Conservation (phyloP, 2,797 vertebrate genomes). For the Morelia viridis region DNA sequence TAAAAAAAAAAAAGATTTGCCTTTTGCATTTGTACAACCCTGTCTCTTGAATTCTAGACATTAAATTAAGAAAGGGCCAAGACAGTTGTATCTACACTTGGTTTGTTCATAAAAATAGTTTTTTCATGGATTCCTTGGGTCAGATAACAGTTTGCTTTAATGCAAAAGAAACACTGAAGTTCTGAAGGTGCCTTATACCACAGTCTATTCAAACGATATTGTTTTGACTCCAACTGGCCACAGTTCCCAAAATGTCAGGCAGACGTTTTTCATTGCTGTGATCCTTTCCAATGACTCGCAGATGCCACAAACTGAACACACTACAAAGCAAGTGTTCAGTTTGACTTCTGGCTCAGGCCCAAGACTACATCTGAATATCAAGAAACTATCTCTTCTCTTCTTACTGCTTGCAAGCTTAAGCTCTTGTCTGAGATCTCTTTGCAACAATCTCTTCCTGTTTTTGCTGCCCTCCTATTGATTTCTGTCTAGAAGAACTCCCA, state of each 20-base stretch:
- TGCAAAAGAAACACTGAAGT: background rate
- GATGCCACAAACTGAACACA: background rate
- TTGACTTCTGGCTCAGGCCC: background rate
- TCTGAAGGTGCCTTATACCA: background rate
- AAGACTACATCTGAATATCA: background rate
- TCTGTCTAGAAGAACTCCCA: background rate
- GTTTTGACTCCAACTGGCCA: background rate
- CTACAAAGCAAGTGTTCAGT: background rate
- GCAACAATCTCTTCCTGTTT: background rate
- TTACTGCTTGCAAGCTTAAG: background rate
- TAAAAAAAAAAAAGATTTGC: background rate
- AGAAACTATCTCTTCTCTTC: background rate
- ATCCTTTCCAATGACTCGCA: background rate
- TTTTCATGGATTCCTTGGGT: background rate
- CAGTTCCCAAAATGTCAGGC: background rate
- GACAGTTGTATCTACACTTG: background rate
- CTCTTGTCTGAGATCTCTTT: background rate
- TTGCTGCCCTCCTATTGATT: background rate
- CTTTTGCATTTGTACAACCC: background rate
- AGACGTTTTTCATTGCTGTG: background rate
- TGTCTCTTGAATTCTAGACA: background rate
- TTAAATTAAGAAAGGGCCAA: background rate
- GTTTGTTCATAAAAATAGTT: background rate
- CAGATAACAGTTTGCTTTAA: background rate
- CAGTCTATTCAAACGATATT: background rate